Conservation (phyloP, 2,797 vertebrate species). For the Neosalanx taihuensis region DNA sequence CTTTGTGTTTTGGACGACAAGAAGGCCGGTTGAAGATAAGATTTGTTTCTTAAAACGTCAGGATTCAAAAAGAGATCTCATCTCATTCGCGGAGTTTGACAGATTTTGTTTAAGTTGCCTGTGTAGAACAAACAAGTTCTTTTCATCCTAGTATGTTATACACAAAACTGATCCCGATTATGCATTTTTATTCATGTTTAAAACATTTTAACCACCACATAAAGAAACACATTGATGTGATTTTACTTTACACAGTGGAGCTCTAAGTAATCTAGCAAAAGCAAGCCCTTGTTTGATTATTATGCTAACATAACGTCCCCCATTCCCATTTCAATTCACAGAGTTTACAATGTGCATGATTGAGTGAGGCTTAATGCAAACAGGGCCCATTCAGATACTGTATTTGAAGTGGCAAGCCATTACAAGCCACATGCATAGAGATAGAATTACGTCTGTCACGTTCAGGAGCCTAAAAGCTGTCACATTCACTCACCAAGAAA, state of each 20-base stretch:
- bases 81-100: no score
- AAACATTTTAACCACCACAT: background rate
- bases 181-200: no score
- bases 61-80: no score
- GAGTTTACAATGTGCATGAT: background rate
- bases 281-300: background rate
- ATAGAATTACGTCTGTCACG: constrained; percentile 34
- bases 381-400: constrained; percentile 13
- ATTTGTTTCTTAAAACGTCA: background rate
- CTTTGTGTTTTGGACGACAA: background rate
- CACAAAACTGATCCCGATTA: no score
- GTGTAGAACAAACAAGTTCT: no score
- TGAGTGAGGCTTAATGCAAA: constrained; percentile 28
- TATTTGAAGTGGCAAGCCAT: constrained; percentile 17
- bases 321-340: background rate
- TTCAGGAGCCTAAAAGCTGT: constrained; percentile 28
- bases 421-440: constrained; percentile 22
- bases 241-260: background rate
- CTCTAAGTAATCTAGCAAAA: background rate
- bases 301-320: background rate
- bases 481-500: constrained; percentile 22
- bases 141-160: no score
- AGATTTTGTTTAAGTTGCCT: no score
- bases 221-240: background rate
- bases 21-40: background rate